These are phyloP conservation scores for Amiota minor DNA, from an alignment of 2,888 invertebrate species.

Conservation along the genomic window DNA sequence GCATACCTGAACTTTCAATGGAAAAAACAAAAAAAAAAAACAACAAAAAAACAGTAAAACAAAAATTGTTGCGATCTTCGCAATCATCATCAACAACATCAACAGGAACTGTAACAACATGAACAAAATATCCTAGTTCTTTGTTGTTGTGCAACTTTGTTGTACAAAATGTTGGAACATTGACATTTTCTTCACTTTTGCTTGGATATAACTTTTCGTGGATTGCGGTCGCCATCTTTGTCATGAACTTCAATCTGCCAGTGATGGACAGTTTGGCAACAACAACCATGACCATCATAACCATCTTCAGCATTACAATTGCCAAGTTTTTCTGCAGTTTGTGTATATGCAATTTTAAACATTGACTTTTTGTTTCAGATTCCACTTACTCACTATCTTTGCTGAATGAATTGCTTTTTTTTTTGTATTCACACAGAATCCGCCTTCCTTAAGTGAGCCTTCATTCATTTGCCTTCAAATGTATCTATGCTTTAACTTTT, in stretches of 20 bases:
- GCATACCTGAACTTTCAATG: constrained; percentile 44
- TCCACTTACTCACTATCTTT: neutral
- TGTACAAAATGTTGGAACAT: too few species aligned
- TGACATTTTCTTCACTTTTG: too few species aligned
- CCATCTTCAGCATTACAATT: constrained; percentile 2
- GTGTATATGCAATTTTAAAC: neutral
- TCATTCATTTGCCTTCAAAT: neutral
- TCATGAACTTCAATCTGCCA: too few species aligned
- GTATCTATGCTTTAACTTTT: neutral
- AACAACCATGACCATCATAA: constrained; percentile 9
- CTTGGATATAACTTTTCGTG: too few species aligned
- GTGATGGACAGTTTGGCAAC: neutral
- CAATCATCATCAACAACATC: too few species aligned
- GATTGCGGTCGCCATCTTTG: too few species aligned
- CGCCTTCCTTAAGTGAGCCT: neutral
- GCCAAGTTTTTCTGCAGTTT: constrained; percentile 1
- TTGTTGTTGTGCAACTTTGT: too few species aligned
- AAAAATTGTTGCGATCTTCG: constrained; percentile 42
- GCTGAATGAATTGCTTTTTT: neutral
- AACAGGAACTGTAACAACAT: too few species aligned
- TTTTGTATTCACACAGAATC: neutral
- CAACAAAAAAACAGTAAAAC: neutral
- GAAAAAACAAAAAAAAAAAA: too few species aligned
- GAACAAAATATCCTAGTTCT: too few species aligned
- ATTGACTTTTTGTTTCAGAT: neutral